Conservation (phyloP, 1,140 invertebrate genomes). For the Macrobrachium rosenbergii region DNA sequence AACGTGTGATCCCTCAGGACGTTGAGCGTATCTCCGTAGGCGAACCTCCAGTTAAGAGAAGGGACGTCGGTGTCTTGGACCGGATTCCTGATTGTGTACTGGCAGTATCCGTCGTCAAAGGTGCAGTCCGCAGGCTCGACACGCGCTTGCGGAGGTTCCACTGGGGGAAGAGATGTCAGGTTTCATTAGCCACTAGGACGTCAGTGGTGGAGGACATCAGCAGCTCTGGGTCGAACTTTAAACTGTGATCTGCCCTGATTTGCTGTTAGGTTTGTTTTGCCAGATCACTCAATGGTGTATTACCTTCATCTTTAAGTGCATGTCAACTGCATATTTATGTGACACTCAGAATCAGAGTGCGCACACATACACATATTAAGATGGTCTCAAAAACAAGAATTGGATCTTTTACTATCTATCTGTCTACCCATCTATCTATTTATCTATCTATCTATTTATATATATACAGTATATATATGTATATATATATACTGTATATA, state of each 20-base stretch:
- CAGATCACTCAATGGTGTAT: background rate
- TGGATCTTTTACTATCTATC: background rate
- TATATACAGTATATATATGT: background rate
- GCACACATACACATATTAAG: background rate
- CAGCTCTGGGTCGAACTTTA: background rate
- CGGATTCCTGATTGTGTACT: background rate
- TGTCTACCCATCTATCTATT: background rate
- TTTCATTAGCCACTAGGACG: background rate
- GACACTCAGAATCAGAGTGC: background rate
- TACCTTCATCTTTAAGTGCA: background rate
- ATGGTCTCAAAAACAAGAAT: too few species aligned
- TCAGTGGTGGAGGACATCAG: background rate
- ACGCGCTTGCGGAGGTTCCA: constrained; percentile 17
- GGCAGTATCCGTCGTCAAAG: constrained; percentile 40
- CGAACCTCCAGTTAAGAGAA: constrained; percentile 4
- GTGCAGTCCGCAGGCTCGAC: constrained; percentile 36
- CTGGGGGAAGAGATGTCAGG: background rate
- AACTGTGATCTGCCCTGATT: background rate
- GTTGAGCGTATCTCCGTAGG: background rate
- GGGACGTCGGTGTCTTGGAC: too few species aligned
- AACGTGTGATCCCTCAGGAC: constrained; percentile 45
- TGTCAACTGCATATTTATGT: background rate
- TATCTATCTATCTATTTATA: background rate
- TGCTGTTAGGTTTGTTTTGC: too few species aligned
- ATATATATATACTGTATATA: background rate